Conservation (phyloP, 2,113 vertebrate species). For the Entomyzon cyanotis region DNA sequence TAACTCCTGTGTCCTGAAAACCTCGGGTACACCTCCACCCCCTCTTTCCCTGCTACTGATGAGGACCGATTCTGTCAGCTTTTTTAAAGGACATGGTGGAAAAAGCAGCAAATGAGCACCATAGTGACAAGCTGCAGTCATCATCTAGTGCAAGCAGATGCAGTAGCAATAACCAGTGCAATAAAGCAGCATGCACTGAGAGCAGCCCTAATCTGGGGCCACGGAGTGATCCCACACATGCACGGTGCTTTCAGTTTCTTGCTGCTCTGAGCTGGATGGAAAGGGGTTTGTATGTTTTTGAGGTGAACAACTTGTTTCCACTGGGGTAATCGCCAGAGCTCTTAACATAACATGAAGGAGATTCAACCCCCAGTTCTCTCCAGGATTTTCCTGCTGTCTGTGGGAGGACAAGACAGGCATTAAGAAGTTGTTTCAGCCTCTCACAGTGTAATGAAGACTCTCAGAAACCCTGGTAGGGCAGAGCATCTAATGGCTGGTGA, state of each 20-base stretch:
- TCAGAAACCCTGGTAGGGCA: background rate
- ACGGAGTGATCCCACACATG: background rate
- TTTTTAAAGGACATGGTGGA: background rate
- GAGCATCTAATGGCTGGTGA: background rate
- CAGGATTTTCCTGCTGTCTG: background rate
- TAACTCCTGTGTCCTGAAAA: background rate
- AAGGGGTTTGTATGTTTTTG: background rate
- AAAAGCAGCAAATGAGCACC: background rate
- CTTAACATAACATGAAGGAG: fast-evolving
- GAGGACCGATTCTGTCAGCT: background rate
- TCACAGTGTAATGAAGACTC: background rate
- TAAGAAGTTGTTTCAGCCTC: background rate
- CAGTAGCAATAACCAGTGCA: background rate
- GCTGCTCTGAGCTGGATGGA: background rate
- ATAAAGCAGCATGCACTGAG: background rate
- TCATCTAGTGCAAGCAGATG: background rate
- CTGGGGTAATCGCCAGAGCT: background rate
- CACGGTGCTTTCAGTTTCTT: background rate
- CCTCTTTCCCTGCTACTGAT: background rate
- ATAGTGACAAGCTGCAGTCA: background rate
- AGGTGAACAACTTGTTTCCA: background rate
- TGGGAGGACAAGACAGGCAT: background rate
- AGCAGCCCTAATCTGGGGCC: background rate
- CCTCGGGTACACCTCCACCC: background rate
- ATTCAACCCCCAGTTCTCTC: background rate